Percentiles rank a stretch among this genome's conserved stretches.
phyloP scores from a whole-genome alignment of 2,797 vertebrate genomes.

The Setipinna tenuifilis region DNA sequence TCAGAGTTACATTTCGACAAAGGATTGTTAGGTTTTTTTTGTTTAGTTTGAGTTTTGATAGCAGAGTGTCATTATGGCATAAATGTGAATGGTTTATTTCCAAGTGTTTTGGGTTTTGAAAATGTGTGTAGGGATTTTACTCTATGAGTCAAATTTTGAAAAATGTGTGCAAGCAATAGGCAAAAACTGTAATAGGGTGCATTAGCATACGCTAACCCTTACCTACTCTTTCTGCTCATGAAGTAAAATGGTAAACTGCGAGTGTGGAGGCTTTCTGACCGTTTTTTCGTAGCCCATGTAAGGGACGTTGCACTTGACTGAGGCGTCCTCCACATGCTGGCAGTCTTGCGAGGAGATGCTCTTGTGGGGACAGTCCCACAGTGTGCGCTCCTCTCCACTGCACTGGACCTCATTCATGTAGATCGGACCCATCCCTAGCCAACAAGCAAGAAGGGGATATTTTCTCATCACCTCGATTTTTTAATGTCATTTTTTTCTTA shows the following conservation, averaged over 20 bases:
- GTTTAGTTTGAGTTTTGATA: too few relatives aligned
- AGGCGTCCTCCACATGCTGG: slow-evolving; percentile 85
- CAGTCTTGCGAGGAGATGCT: slow-evolving; percentile 91
- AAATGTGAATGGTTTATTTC: too few relatives aligned
- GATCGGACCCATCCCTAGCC: slow-evolving; percentile 87
- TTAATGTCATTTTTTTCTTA: too few relatives aligned
- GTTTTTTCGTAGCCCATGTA: slow-evolving; percentile 87
- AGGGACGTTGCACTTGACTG: slow-evolving; percentile 87
- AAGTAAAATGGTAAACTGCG: neutral
- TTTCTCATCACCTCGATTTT: neutral
- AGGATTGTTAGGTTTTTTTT: too few relatives aligned
- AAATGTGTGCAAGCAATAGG: too few relatives aligned
- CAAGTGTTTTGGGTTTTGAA: too few relatives aligned
- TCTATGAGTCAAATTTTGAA: too few relatives aligned
- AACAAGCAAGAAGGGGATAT: neutral
- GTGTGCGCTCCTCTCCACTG: slow-evolving; percentile 81
- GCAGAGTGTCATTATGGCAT: too few relatives aligned
- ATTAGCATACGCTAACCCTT: neutral
- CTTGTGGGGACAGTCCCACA: slow-evolving; percentile 89
- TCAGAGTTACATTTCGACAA: too few relatives aligned
- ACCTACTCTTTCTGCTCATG: neutral
- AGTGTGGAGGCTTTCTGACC: slow-evolving; percentile 75
- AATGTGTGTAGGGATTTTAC: too few relatives aligned
- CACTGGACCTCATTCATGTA: slow-evolving; percentile 94
- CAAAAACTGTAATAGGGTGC: too few relatives aligned